Evolutionary conservation across 2,797 vertebrate genomes (phyloP).

Genomic region (Neopelma chrysocephalum): DNA sequence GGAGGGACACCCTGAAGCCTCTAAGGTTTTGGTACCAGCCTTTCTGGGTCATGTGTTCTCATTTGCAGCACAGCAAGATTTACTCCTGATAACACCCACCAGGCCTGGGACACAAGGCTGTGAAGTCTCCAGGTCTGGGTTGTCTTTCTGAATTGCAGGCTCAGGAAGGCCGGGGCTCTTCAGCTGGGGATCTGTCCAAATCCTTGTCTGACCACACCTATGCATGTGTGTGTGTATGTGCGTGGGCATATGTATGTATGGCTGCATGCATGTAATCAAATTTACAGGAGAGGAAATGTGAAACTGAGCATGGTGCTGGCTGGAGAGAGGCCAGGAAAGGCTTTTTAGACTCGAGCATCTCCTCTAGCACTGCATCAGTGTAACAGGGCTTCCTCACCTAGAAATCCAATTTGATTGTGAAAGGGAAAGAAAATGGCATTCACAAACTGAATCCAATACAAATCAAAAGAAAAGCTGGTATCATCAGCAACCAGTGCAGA

Average conservation of each 20-base stretch:
- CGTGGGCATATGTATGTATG: accelerated
- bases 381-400: neutral
- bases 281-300: neutral
- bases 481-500: neutral
- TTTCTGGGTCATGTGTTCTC: accelerated
- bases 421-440: neutral
- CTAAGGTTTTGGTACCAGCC: neutral
- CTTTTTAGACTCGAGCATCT: neutral
- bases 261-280: neutral
- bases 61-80: neutral
- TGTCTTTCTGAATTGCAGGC: neutral
- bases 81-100: accelerated
- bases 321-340: neutral
- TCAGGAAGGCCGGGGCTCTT: neutral
- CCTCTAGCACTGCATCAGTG: neutral
- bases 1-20: neutral
- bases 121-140: neutral
- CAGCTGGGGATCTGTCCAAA: neutral
- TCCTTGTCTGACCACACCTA: neutral
- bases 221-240: no score
- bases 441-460: neutral
- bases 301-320: neutral
- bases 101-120: accelerated
- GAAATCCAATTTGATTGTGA: neutral
- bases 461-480: neutral